Evolutionary conservation across 2,888 invertebrate genomes (phyloP).

Genomic region (Cheilosia grossa): DNA sequence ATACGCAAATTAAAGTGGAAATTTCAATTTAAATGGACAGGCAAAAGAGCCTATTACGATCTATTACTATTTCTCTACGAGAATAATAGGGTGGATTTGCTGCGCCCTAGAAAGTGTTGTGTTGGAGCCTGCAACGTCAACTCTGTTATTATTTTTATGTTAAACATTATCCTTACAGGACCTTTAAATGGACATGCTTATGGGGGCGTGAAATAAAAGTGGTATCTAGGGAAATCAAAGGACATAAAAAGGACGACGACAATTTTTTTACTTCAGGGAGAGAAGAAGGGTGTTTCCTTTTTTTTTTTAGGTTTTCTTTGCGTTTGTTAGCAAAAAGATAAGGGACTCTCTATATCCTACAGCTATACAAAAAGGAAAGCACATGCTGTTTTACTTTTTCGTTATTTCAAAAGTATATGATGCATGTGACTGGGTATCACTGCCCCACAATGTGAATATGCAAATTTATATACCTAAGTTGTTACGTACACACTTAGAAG

Average conservation of each 20-base stretch:
- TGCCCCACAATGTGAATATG: conserved; percentile 42
- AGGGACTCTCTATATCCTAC: conserved; percentile 32
- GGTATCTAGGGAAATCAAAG: conserved; percentile 74
- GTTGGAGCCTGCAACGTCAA: conserved; percentile 51
- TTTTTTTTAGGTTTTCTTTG: conserved; percentile 35
- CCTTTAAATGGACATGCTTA: conserved; percentile 74
- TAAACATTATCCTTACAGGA: conserved; percentile 73
- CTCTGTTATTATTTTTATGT: conserved; percentile 72
- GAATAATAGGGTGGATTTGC: conserved; percentile 65
- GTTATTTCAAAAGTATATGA: conserved; percentile 12
- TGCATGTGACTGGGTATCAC: conserved; percentile 13
- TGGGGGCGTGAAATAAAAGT: conserved; percentile 74
- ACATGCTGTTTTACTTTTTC: conserved; percentile 9
- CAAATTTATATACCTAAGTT: conserved; percentile 24
- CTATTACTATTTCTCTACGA: conserved; percentile 55
- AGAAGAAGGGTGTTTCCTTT: not conserved
- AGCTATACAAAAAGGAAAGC: conserved; percentile 38
- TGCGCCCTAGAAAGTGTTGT: conserved; percentile 56
- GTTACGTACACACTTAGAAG: conserved; percentile 8
- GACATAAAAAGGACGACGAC: conserved; percentile 69
- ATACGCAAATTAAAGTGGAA: conserved; percentile 64
- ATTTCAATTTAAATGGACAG: conserved; percentile 65
- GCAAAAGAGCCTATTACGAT: conserved; percentile 63
- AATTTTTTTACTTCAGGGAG: conserved; percentile 51
- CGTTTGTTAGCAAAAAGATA: conserved; percentile 44